Evolutionary conservation across 2,888 invertebrate species (phyloP).

Genomic region (Dyspetes luteomarginatus): DNA sequence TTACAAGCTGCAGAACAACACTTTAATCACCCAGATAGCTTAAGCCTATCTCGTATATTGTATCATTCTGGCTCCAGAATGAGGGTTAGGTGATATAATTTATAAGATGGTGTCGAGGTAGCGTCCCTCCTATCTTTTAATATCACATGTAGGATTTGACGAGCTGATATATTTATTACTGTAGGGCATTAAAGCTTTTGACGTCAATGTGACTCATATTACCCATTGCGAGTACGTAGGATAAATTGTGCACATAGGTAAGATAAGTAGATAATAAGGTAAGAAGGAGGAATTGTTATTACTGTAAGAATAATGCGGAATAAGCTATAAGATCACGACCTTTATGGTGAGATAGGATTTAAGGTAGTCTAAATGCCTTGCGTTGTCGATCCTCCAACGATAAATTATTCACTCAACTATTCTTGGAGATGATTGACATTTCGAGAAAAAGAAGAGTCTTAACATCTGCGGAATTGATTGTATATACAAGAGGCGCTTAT

Average conservation of each 20-base stretch:
- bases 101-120: neutral
- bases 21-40: too few species aligned
- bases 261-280: conserved; percentile 19
- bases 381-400: neutral
- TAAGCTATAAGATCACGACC: conserved; percentile 12
- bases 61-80: too few species aligned
- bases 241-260: conserved; percentile 23
- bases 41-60: too few species aligned
- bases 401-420: neutral
- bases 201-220: conserved; percentile 20
- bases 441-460: neutral
- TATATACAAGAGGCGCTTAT: neutral
- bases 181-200: conserved; percentile 16
- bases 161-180: conserved; percentile 21
- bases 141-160: conserved; percentile 17
- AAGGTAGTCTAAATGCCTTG: neutral
- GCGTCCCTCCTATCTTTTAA: conserved; percentile 10
- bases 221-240: conserved; percentile 6
- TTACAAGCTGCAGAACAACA: too few species aligned
- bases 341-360: neutral
- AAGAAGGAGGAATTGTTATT: conserved; percentile 8
- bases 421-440: neutral
- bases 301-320: conserved; percentile 19
- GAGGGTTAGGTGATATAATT: too few species aligned
- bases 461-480: neutral